A percentile compares a stretch with the other conserved stretches of the same genome.
phyloP scores from a whole-genome alignment of 2,797 vertebrate species.

The Apodemus agrarius region DNA sequence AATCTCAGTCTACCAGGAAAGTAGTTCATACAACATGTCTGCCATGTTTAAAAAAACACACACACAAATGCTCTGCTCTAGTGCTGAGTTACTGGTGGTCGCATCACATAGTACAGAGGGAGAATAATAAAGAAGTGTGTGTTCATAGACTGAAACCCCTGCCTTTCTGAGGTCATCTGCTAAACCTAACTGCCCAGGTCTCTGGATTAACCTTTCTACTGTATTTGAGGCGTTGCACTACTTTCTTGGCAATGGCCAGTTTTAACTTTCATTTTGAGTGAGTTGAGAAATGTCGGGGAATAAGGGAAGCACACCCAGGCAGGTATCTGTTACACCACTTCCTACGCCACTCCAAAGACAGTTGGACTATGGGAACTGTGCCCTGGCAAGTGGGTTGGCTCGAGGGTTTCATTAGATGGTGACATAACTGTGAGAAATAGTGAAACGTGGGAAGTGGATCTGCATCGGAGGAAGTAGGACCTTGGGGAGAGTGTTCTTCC shows the following conservation, averaged over 20 bases:
- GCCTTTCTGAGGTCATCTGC: not conserved
- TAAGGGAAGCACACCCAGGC: not conserved
- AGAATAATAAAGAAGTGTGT: not conserved
- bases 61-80: not conserved
- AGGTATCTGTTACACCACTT: not conserved
- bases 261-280: not conserved
- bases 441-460: not conserved
- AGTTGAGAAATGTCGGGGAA: not conserved
- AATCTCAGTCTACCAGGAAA: constrained; percentile 13
- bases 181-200: constrained; percentile 34
- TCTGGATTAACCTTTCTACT: not conserved
- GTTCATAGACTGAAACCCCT: not conserved
- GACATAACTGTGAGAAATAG: not conserved
- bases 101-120: not conserved
- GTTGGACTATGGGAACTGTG: not conserved
- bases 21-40: not conserved
- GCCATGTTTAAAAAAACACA: not conserved
- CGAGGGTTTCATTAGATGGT: not conserved
- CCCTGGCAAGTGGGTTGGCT: no score
- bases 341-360: no score
- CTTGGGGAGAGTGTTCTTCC: not conserved
- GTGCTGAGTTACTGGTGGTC: not conserved
- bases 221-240: not conserved
- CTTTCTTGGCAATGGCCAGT: not conserved
- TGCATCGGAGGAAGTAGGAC: not conserved